Base-by-base conservation (phyloP, 1,140 invertebrate species). In the Scaptomyza hsui region DNA sequence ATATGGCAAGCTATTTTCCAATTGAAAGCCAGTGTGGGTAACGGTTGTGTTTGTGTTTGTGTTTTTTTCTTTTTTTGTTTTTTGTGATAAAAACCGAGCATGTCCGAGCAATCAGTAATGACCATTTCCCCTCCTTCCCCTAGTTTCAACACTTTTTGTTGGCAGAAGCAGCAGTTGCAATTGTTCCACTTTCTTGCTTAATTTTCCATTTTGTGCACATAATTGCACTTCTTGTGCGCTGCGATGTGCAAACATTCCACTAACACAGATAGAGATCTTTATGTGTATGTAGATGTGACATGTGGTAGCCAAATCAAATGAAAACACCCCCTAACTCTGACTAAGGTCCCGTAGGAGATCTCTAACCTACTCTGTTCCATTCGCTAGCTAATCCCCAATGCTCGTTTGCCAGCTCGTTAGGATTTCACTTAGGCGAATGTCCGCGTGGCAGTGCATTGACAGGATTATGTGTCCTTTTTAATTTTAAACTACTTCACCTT, bases 391-490 rank as follows among this genome's bases (percentile, higher is more conserved):
- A 86, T 71, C 78, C 75, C 49, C 42, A 55, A 41, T 61, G 64
- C 63, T 72, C 47, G 44, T 41, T 41, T 19, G 55, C 21, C 48
- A 24, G 49, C 42, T 51, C 71, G 69, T 49, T 64, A 35, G 70
- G 44, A 73, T 80, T 80, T 80, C 62, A 65, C 77, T 55, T 62
- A 51, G 60, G 44, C 37, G 57, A 62, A n/a, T 35, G 74, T 24
- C 42, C 41, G 72, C 79, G 71, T 65, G 68, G 70, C 71, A 80
- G 61, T 57, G 75, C 80, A 70, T 77, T 76, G 72, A 80, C 81
- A 69, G 82, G 82, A 88, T 88, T 81, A 72, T 82, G 78, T 88
- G 82, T 88, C 82, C 82, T 82, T 86, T 88, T 88, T 86, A 86
- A 86, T 86, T 86, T 88, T 78, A 75, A 86, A 86, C 75, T 81